phyloP scores from a whole-genome alignment of 2,113 vertebrate genomes.

The Orycteropus afer region DNA sequence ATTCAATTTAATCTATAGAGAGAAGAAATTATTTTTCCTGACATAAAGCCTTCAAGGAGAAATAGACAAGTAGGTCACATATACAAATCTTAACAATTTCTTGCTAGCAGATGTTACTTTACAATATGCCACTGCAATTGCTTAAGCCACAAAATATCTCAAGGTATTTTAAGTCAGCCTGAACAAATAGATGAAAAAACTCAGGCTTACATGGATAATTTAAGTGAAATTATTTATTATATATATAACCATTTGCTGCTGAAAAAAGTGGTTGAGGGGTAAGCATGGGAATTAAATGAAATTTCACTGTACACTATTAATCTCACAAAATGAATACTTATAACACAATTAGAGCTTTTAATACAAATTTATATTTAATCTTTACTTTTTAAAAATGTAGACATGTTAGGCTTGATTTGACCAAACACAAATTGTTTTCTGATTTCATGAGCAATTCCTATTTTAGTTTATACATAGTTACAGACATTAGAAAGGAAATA shows the following conservation, averaged over 20 bases:
- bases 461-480: slow-evolving; percentile 48
- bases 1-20: slow-evolving; percentile 62
- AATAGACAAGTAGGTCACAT: slow-evolving; percentile 60
- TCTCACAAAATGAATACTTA: slow-evolving; percentile 32
- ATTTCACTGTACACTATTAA: slow-evolving; percentile 22
- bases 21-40: slow-evolving; percentile 55
- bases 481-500: not conserved
- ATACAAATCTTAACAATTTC: slow-evolving; percentile 66
- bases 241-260: slow-evolving; percentile 33
- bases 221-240: slow-evolving; percentile 37
- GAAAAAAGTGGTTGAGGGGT: not conserved
- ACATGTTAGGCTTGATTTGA: not conserved
- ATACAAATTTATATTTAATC: slow-evolving; percentile 43
- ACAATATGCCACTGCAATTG: slow-evolving; percentile 21
- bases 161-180: slow-evolving; percentile 63
- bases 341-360: slow-evolving; percentile 15
- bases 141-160: slow-evolving; percentile 52
- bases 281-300: slow-evolving; percentile 30
- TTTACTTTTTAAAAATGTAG: not conserved
- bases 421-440: not conserved
- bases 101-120: slow-evolving; percentile 53
- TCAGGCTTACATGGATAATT: slow-evolving; percentile 14
- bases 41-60: slow-evolving; percentile 40
- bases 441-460: slow-evolving; percentile 7
- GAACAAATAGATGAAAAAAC: not conserved